Conservation (phyloP, 2,797 vertebrate species). For the Sylvilagus floridanus region DNA sequence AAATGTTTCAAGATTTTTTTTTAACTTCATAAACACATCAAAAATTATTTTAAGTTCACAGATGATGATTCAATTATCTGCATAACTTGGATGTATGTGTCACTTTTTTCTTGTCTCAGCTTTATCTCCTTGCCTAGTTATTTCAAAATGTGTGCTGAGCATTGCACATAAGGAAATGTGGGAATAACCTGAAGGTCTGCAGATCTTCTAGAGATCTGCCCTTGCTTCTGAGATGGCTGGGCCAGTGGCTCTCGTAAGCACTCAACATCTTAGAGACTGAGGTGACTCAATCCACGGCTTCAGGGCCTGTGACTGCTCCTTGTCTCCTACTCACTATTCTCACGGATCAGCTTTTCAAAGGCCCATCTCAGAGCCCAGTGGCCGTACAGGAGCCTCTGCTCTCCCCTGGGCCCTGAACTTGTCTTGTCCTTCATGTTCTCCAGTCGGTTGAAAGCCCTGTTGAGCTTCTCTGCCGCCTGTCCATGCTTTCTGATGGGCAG, state of each 20-base stretch:
- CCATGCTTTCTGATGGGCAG: background rate
- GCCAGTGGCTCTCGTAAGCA: background rate
- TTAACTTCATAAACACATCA: background rate
- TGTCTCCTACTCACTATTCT: background rate
- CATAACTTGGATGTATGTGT: background rate
- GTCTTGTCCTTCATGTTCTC: background rate
- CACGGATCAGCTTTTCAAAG: background rate
- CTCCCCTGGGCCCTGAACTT: background rate
- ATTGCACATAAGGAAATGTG: background rate
- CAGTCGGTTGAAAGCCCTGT: background rate
- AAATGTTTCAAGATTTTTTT: background rate
- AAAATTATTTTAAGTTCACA: background rate
- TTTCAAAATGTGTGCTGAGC: background rate
- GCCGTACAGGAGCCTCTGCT: background rate
- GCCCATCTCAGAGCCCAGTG: background rate
- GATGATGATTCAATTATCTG: background rate
- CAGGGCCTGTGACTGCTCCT: background rate
- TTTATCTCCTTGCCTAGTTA: background rate
- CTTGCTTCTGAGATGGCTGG: background rate
- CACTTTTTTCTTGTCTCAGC: background rate
- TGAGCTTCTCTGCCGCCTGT: background rate
- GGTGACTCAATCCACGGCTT: background rate
- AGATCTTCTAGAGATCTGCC: background rate
- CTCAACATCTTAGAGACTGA: background rate
- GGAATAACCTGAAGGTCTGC: background rate